Conservation (phyloP, 2,888 invertebrate genomes). For the Leucophora obtusa region DNA sequence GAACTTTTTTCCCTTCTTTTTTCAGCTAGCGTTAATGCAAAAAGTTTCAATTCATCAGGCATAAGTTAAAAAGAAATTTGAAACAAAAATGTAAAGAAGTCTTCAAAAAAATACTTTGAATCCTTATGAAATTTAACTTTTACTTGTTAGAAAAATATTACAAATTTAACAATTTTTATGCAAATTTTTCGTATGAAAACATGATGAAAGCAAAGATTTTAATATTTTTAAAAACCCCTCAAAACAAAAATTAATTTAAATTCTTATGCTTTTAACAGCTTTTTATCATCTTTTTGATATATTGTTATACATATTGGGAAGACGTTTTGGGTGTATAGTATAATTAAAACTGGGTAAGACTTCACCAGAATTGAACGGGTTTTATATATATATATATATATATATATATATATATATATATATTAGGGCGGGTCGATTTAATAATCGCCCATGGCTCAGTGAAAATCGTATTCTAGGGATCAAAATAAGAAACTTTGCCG, state of each 20-base stretch:
- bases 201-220: conserved; percentile 1
- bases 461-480: too few species aligned
- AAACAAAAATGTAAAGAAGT: neutral
- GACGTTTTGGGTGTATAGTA: too few species aligned
- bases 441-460: too few species aligned
- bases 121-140: conserved; percentile 25
- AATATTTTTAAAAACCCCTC: conserved; percentile 8
- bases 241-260: conserved; percentile 1
- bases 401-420: too few species aligned
- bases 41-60: conserved; percentile 47
- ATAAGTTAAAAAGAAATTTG: conserved; percentile 6
- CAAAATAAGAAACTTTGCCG: too few species aligned
- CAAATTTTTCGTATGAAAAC: conserved; percentile 12
- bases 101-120: conserved; percentile 3
- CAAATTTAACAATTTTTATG: conserved; percentile 37
- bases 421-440: too few species aligned
- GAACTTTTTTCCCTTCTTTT: neutral
- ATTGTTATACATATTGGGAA: too few species aligned
- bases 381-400: too few species aligned
- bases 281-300: neutral
- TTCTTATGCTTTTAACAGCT: neutral
- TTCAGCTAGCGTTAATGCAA: conserved; percentile 32
- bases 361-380: too few species aligned
- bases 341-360: too few species aligned
- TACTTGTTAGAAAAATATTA: conserved; percentile 1